Evolutionary conservation across 2,113 vertebrate species (phyloP).

Genomic region (Gobio gobio): DNA sequence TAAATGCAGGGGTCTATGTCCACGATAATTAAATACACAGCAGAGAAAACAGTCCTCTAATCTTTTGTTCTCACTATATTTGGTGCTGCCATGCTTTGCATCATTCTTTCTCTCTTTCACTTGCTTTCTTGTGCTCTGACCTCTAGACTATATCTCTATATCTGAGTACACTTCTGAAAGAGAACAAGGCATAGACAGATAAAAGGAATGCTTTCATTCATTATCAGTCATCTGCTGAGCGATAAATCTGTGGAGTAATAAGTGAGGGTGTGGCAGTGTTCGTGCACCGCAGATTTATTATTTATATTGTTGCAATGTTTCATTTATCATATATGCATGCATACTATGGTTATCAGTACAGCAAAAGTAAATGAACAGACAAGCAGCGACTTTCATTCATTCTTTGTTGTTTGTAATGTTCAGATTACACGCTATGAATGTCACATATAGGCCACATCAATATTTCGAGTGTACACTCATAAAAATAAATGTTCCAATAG

Average conservation of each 20-base stretch:
- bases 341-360: neutral
- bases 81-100: neutral
- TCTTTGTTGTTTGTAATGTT: neutral
- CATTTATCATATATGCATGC: neutral
- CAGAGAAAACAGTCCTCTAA: neutral
- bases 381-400: neutral
- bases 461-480: neutral
- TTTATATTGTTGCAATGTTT: neutral
- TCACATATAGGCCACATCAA: neutral
- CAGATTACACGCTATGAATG: neutral
- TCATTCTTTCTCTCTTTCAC: neutral
- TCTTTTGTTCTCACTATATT: neutral
- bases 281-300: neutral
- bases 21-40: neutral
- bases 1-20: neutral
- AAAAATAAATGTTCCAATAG: too few relatives aligned
- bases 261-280: neutral
- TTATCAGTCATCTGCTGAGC: neutral
- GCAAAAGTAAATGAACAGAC: neutral
- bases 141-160: conserved; percentile 30
- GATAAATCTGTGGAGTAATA: neutral
- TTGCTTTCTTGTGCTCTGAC: conserved; percentile 10
- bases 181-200: conserved; percentile 8
- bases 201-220: neutral
- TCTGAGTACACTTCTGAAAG: conserved; percentile 23